A percentile compares a stretch with the other conserved stretches of the same genome.
Evolutionary conservation across 1,140 invertebrate species (phyloP).

Genomic region (Drosophila sechellia): DNA sequence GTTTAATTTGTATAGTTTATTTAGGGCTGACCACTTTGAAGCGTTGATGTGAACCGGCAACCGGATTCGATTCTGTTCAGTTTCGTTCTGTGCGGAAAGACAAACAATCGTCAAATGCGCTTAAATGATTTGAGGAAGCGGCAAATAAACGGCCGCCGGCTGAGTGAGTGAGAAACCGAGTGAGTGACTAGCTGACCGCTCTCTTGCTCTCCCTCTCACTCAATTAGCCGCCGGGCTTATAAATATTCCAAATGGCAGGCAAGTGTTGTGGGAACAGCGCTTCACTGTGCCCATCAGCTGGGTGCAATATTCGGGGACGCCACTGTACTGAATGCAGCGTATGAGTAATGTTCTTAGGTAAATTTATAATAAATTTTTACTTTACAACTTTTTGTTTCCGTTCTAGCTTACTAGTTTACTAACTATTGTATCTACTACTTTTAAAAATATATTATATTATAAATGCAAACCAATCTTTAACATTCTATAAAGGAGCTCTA

Average conservation of each 20-base stretch:
- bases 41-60: slow-evolving; percentile 28
- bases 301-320: slow-evolving; percentile 13
- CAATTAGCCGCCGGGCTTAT: slow-evolving; percentile 30
- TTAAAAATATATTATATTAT: too few species aligned
- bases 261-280: slow-evolving; percentile 41
- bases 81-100: slow-evolving; percentile 70
- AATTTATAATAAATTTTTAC: too few species aligned
- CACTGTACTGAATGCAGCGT: slow-evolving; percentile 44
- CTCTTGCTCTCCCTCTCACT: slow-evolving; percentile 31
- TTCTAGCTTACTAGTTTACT: too few species aligned
- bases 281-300: not conserved
- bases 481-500: too few species aligned
- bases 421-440: too few species aligned
- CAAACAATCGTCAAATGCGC: slow-evolving; percentile 78
- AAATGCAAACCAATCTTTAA: too few species aligned
- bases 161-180: slow-evolving; percentile 17
- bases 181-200: slow-evolving; percentile 12
- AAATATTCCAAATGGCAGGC: slow-evolving; percentile 26
- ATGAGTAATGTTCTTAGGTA: slow-evolving; percentile 52
- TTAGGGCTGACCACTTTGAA: slow-evolving; percentile 31
- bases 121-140: slow-evolving; percentile 80
- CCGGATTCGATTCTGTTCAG: slow-evolving; percentile 63
- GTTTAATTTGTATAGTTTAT: slow-evolving; percentile 24
- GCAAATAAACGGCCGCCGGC: slow-evolving; percentile 59
- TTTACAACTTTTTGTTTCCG: too few species aligned